Percentiles rank a stretch among this genome's conserved stretches.
Conservation (phyloP, 1,140 invertebrate species). For the Trachymyrmex cornetzi region DNA sequence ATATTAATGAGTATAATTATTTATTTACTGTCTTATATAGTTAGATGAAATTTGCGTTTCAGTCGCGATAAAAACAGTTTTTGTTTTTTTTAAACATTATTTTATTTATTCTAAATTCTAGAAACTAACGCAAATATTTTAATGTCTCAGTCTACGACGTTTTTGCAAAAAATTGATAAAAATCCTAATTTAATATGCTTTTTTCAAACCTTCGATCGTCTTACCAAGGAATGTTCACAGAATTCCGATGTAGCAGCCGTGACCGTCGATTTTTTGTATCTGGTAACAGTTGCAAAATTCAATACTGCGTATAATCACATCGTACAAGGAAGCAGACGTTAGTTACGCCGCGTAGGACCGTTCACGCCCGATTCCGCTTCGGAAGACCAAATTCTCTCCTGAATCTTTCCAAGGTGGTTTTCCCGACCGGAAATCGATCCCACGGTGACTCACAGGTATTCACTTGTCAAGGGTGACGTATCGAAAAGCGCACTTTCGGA, state of each 20-base stretch:
- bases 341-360: slow-evolving; percentile 29
- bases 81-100: background rate
- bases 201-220: background rate
- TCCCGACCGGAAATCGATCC: slow-evolving; percentile 4
- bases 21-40: background rate
- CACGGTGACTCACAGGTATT: background rate
- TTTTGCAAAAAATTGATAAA: background rate
- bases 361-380: slow-evolving; percentile 40
- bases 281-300: slow-evolving; percentile 16
- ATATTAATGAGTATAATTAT: background rate
- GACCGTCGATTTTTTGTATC: slow-evolving; percentile 28
- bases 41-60: background rate
- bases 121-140: background rate
- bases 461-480: background rate
- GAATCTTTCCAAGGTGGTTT: background rate
- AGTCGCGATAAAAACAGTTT: background rate
- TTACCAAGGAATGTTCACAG: slow-evolving; percentile 30
- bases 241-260: slow-evolving; percentile 36
- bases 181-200: background rate
- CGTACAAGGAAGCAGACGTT: slow-evolving; percentile 17
- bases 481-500: slow-evolving; percentile 14
- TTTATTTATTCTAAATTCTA: slow-evolving; percentile 13
- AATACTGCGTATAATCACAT: slow-evolving; percentile 45
- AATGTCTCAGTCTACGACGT: background rate
- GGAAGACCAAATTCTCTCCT: slow-evolving; percentile 5